Evolutionary conservation across 2,113 vertebrate species (phyloP).

Genomic region (Phyllostomus hastatus): DNA sequence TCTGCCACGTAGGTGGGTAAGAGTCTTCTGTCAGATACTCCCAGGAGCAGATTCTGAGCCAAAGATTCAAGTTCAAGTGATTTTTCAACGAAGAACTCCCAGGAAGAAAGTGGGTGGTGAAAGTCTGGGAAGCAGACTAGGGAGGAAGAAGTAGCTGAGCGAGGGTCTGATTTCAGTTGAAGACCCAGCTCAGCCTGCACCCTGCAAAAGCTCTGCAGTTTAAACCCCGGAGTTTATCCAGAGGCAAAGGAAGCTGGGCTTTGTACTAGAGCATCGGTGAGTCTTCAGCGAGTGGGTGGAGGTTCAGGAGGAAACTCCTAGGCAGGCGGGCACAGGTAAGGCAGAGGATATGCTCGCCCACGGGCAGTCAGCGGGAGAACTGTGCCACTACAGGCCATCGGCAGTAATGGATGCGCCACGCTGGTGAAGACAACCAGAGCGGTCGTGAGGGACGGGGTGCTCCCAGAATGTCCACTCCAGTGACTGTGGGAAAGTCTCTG

Average conservation of each 20-base stretch:
- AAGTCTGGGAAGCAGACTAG: background rate
- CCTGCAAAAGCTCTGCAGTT: background rate
- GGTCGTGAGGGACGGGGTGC: too few relatives aligned
- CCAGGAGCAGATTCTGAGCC: background rate
- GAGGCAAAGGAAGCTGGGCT: background rate
- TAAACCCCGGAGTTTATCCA: background rate
- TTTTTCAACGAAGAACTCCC: background rate
- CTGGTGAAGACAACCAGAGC: background rate
- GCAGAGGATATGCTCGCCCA: too few relatives aligned
- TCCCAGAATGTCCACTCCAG: background rate
- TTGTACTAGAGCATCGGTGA: background rate
- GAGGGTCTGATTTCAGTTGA: background rate
- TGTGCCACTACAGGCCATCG: background rate
- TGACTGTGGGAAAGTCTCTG: background rate
- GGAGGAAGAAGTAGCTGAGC: background rate
- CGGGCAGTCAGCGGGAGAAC: background rate
- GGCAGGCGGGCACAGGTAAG: background rate
- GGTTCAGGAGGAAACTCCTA: background rate
- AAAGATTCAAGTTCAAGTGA: background rate
- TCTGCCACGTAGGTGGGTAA: background rate
- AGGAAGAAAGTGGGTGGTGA: background rate
- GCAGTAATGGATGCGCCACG: background rate
- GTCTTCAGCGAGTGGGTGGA: background rate
- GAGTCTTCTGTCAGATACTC: background rate
- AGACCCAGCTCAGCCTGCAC: background rate